A percentile compares a stretch with the other conserved stretches of the same genome.
Conservation (phyloP, 2,113 vertebrate genomes). For the Salvelinus namaycush region DNA sequence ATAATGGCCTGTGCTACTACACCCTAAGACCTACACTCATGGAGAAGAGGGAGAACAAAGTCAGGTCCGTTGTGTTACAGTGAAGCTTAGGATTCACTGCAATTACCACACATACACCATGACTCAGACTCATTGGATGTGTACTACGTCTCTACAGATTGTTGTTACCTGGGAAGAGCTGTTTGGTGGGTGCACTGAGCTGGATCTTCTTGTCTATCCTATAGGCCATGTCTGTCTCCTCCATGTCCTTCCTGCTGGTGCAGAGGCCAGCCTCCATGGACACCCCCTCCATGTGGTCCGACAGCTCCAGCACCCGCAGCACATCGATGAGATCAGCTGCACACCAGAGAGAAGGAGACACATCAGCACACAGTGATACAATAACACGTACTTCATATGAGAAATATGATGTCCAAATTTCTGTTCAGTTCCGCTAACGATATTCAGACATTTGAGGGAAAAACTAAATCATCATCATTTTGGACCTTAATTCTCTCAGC, state of each 20-base stretch:
- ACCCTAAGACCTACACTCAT: neutral
- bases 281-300: slow-evolving; percentile 75
- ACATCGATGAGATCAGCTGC: slow-evolving; percentile 79
- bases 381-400: too few species aligned
- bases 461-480: too few species aligned
- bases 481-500: too few species aligned
- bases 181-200: slow-evolving; percentile 78
- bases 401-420: too few species aligned
- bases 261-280: slow-evolving; percentile 82
- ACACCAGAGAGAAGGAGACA: slow-evolving; percentile 14
- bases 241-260: slow-evolving; percentile 65
- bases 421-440: too few species aligned
- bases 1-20: neutral
- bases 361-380: slow-evolving; percentile 3
- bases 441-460: too few species aligned
- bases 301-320: slow-evolving; percentile 75
- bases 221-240: slow-evolving; percentile 79
- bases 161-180: slow-evolving; percentile 82
- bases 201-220: slow-evolving; percentile 77
- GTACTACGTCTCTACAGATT: neutral
- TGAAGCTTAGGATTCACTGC: neutral
- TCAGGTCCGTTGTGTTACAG: neutral
- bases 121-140: neutral
- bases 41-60: neutral
- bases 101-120: neutral